These are phyloP conservation scores for Heliconius charithonia DNA, from an alignment of 2,888 invertebrate genomes.

Conservation along the genomic window DNA sequence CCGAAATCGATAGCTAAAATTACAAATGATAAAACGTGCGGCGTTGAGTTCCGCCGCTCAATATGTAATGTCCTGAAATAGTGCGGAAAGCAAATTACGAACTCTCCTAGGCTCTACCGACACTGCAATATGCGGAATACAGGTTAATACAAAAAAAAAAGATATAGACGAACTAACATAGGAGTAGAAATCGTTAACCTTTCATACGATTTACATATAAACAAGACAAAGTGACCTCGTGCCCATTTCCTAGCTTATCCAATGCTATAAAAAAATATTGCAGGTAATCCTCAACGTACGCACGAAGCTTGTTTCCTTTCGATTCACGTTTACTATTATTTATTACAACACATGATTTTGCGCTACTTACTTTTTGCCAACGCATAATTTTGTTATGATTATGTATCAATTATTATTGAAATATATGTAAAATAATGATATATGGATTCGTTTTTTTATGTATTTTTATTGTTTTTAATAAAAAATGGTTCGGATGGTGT, in stretches of 20 bases:
- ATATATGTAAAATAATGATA: conserved; percentile 3
- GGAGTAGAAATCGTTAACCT: not conserved
- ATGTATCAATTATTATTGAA: conserved; percentile 9
- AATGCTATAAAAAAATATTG: conserved; percentile 24
- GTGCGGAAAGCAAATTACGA: no score
- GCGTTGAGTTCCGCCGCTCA: not conserved
- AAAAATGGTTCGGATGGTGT: no score
- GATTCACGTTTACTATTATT: conserved; percentile 13
- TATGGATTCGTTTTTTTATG: not conserved
- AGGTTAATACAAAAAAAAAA: not conserved
- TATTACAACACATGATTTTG: conserved; percentile 29
- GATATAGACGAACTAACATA: no score
- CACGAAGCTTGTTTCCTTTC: conserved; percentile 29
- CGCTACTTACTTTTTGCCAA: not conserved
- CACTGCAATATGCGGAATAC: not conserved
- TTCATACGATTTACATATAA: not conserved
- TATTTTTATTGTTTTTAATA: not conserved
- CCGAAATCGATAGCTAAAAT: no score
- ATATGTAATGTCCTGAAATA: not conserved
- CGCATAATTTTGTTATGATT: conserved; percentile 12
- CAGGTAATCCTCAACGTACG: conserved; percentile 26
- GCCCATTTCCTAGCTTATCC: conserved; percentile 15
- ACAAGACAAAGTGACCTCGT: not conserved
- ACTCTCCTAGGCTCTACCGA: no score
- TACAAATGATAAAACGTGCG: not conserved